Base-by-base conservation (phyloP, 2,888 invertebrate genomes). In the Anoncus sp. region DNA sequence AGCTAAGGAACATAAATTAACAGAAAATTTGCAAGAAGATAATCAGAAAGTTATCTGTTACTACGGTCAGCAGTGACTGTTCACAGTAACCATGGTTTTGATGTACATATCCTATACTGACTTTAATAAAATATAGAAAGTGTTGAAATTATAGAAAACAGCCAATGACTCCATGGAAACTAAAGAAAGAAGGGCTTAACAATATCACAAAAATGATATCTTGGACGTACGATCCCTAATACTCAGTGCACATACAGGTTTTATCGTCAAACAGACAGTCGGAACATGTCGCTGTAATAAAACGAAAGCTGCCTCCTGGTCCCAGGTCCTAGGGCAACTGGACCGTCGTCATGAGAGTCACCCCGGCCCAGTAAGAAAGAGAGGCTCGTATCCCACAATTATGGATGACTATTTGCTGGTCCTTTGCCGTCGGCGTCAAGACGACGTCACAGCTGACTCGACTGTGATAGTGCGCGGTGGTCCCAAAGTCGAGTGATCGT, bases 261-360 rank as follows among this genome's bases (percentile, higher is more conserved):
- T 18, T 10, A 24, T 24, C 27, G 31, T 18, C 40, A n/a, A 18
- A 3, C 16, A 24, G 20, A 20, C 7, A 65, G 16, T 10, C 10
- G 38, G 40, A 57, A 18, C 27, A 60, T 18, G 45, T 20, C 27
- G 35, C 9, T 18, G 27, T 6, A 60, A 43, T 18, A 16, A 59
- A 51, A 55, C 40, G 38, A 70, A 45, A 66, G 45, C 14, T 35
- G 59, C 43, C 31, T 16, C 31, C 16, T 43, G 70, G 71, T 80
- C 78, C 14, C 18, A 83, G 82, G 85, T 83, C 85, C 83, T 85
- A 85, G 80, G 83, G 70, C 83, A 84, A 85, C 79, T 79, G 82
- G 78, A 77, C 75, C 72, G 79, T 81, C 81, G 60, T 73, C 83
- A 57, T 27, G 57, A 38, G 45, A 59, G n/a, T 53, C 47, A 38